These are phyloP conservation scores for Strongylocentrotus purpuratus DNA, from an alignment of 35 echinoderm and acorn worm species.

Conservation along the genomic window DNA sequence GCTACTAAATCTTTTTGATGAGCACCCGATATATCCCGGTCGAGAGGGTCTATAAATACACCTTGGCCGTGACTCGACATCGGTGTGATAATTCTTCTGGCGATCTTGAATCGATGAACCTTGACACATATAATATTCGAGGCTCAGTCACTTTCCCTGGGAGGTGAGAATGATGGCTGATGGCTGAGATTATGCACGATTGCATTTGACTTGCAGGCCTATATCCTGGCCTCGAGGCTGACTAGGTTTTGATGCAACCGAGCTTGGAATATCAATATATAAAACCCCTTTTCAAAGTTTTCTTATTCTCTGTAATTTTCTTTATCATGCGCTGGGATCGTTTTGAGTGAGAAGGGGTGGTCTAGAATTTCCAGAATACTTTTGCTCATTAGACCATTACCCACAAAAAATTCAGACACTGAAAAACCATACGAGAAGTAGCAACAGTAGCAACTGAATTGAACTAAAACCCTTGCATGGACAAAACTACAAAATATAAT, in stretches of 20 bases:
- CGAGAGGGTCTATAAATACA: neutral
- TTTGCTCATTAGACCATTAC: too few relatives aligned
- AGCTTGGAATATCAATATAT: neutral
- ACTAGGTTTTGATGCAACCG: neutral
- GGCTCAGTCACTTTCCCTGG: neutral
- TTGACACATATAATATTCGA: neutral
- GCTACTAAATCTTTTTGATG: conserved; percentile 2
- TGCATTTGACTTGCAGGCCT: neutral
- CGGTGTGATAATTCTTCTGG: neutral
- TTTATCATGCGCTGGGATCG: too few relatives aligned
- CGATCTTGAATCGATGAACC: neutral
- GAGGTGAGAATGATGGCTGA: neutral
- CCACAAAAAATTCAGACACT: too few relatives aligned
- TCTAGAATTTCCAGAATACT: too few relatives aligned
- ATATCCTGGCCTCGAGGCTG: neutral
- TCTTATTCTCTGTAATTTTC: too few relatives aligned
- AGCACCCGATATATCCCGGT: neutral
- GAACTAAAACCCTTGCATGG: too few relatives aligned
- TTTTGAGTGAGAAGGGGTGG: too few relatives aligned
- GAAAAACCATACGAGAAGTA: too few relatives aligned
- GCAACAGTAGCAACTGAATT: too few relatives aligned
- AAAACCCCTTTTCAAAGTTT: too few relatives aligned
- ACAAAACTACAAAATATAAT: too few relatives aligned
- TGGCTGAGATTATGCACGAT: neutral
- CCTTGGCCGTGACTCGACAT: conserved; percentile 7